Evolutionary conservation across 2,888 invertebrate genomes (phyloP).

Genomic region (Frankliniella intonsa): DNA sequence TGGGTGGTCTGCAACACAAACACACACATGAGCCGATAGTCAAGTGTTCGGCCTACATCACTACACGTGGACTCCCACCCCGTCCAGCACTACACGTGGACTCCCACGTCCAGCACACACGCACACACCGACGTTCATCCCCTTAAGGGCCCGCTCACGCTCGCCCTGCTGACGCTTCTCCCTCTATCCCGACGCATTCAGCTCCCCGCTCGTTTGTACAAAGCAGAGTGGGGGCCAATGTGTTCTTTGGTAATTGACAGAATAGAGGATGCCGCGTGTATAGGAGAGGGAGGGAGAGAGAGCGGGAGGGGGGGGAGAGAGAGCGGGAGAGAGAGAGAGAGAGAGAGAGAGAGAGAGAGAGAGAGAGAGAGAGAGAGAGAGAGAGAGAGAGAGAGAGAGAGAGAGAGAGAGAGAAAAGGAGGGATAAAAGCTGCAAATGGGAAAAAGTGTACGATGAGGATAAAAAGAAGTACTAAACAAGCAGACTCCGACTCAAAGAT

Average conservation of each 20-base stretch:
- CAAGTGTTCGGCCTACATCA: too few relatives aligned
- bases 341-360: neutral
- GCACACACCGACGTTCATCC: too few relatives aligned
- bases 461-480: too few relatives aligned
- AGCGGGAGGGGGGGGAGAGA: neutral
- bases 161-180: neutral
- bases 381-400: neutral
- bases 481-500: too few relatives aligned
- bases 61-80: too few relatives aligned
- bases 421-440: neutral
- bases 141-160: too few relatives aligned
- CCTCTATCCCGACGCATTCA: neutral
- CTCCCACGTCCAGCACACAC: too few relatives aligned
- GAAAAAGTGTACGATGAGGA: neutral
- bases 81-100: too few relatives aligned
- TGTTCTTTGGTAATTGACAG: neutral
- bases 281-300: neutral
- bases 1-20: conserved; percentile 69
- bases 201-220: neutral
- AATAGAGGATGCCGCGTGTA: neutral
- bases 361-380: neutral
- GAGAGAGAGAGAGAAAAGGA: neutral
- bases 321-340: neutral
- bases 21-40: too few relatives aligned
- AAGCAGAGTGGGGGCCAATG: neutral